Conservation (phyloP, 1,140 invertebrate genomes). For the Drosophila ogumai region DNA sequence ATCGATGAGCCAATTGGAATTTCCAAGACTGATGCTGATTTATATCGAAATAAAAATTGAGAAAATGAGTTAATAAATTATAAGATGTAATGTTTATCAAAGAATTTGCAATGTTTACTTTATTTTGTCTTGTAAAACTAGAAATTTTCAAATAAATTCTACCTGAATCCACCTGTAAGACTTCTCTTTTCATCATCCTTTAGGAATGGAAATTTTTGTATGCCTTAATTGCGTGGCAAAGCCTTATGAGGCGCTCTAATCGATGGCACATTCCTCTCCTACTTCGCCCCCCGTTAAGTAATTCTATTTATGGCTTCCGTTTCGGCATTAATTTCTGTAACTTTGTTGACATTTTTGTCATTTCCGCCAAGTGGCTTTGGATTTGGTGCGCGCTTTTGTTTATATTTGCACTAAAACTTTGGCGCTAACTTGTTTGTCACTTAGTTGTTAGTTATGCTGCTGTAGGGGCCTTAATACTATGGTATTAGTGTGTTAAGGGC, state of each 20-base stretch:
- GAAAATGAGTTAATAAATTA: conserved; percentile 3
- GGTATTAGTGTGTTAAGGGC: conserved; percentile 49
- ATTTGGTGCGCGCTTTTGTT: conserved; percentile 15
- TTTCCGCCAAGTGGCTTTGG: conserved; percentile 47
- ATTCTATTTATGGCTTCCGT: conserved; percentile 26
- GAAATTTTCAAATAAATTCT: neutral
- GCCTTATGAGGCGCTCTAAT: conserved; percentile 12
- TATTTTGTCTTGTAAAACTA: neutral
- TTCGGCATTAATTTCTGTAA: conserved; percentile 57
- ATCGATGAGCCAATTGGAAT: conserved; percentile 12
- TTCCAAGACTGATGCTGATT: neutral
- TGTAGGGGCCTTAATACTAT: conserved; percentile 19
- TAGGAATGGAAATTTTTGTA: neutral
- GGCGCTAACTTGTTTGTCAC: conserved; percentile 41
- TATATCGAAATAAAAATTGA: neutral
- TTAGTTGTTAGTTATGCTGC: conserved; percentile 5
- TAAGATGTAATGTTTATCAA: neutral
- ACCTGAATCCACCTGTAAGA: neutral
- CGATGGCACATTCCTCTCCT: neutral
- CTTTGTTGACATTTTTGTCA: conserved; percentile 61
- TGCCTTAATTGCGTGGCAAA: conserved; percentile 27
- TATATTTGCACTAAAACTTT: conserved; percentile 57
- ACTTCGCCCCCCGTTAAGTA: neutral
- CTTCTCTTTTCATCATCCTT: neutral
- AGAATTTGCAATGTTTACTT: neutral